Conservation (phyloP, 2,113 vertebrate species). For the Callospermophilus lateralis region DNA sequence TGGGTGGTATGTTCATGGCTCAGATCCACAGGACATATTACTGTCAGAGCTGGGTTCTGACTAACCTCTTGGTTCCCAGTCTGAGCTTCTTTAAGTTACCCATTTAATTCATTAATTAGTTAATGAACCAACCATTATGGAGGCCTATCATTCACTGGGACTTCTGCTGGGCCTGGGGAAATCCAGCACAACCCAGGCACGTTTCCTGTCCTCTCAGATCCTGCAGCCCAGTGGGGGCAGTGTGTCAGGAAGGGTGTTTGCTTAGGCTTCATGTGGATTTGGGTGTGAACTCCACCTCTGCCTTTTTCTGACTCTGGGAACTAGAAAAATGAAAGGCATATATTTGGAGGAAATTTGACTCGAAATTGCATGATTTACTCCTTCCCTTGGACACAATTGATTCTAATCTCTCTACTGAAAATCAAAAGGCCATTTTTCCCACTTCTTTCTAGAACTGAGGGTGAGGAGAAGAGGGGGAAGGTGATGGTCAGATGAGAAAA, state of each 20-base stretch:
- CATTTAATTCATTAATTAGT: background rate
- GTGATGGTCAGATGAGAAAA: background rate
- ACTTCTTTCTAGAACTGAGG: background rate
- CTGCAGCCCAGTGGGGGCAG: background rate
- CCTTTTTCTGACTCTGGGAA: constrained; percentile 13
- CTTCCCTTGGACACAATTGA: background rate
- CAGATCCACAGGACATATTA: too few relatives aligned
- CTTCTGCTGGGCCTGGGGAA: background rate
- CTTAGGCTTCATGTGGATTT: background rate
- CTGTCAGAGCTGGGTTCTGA: background rate
- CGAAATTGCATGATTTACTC: background rate
- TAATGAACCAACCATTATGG: background rate
- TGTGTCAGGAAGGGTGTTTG: too few relatives aligned
- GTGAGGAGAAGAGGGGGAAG: background rate
- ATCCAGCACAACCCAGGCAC: background rate
- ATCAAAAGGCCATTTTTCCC: constrained; percentile 17
- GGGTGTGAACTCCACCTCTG: background rate
- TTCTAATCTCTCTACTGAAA: background rate
- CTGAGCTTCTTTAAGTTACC: constrained; percentile 40
- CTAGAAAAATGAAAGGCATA: background rate
- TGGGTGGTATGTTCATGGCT: background rate
- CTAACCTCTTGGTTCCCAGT: background rate
- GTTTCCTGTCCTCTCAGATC: background rate
- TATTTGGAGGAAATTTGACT: background rate
- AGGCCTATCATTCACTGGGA: background rate